phyloP scores from a whole-genome alignment of 1,140 invertebrate genomes.

The Phymastichus coffea region DNA sequence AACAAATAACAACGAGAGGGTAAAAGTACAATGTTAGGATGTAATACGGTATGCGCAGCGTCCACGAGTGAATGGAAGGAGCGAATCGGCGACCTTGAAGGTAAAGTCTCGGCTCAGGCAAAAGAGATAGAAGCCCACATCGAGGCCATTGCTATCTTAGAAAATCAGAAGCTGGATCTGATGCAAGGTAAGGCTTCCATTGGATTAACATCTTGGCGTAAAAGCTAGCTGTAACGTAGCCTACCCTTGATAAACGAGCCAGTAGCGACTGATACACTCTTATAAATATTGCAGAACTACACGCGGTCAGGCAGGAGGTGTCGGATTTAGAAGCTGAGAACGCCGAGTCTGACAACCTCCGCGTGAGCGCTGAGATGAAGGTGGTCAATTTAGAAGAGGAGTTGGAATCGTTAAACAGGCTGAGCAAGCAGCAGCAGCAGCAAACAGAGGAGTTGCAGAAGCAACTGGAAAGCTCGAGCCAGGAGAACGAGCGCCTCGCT shows the following conservation, averaged over 20 bases:
- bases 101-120: slow-evolving; percentile 46
- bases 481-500: slow-evolving; percentile 59
- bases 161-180: slow-evolving; percentile 67
- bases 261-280: too few relatives aligned
- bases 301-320: slow-evolving; percentile 60
- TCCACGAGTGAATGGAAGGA: slow-evolving; percentile 48
- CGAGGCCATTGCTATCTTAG: slow-evolving; percentile 63
- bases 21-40: slow-evolving; percentile 26
- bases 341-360: slow-evolving; percentile 62
- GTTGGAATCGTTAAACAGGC: slow-evolving; percentile 55
- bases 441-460: slow-evolving; percentile 43
- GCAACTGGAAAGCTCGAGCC: slow-evolving; percentile 54
- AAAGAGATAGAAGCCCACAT: slow-evolving; percentile 57
- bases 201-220: too few relatives aligned
- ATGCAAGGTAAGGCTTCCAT: slow-evolving; percentile 60
- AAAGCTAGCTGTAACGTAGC: not conserved
- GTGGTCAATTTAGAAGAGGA: slow-evolving; percentile 71
- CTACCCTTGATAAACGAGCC: too few relatives aligned
- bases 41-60: slow-evolving; percentile 40
- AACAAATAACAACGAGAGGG: too few relatives aligned
- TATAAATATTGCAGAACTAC: slow-evolving; percentile 63
- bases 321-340: slow-evolving; percentile 63
- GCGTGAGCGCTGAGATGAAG: slow-evolving; percentile 70
- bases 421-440: slow-evolving; percentile 5
- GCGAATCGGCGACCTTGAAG: slow-evolving; percentile 47